These are phyloP conservation scores for Tipula helvola DNA, from an alignment of 2,888 invertebrate genomes.

Conservation along the genomic window DNA sequence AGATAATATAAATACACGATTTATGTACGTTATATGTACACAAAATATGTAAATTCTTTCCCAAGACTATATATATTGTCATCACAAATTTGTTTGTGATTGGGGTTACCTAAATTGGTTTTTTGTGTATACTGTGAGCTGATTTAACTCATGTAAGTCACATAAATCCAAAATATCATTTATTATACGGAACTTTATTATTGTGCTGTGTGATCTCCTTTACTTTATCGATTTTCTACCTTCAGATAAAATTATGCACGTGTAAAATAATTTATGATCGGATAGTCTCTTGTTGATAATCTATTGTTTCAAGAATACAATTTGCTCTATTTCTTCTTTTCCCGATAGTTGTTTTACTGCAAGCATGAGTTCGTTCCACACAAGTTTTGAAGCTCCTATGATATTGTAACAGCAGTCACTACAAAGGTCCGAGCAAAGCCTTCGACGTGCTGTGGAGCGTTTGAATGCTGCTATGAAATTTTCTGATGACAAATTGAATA, in stretches of 20 bases:
- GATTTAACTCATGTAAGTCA: background rate
- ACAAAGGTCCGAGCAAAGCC: too few species aligned
- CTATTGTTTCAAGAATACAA: too few species aligned
- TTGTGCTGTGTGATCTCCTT: background rate
- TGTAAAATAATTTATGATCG: background rate
- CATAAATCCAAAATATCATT: background rate
- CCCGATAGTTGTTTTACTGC: too few species aligned
- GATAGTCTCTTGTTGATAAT: too few species aligned
- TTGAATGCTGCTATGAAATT: too few species aligned
- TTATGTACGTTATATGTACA: background rate
- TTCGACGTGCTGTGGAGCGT: too few species aligned
- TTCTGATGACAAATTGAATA: too few species aligned
- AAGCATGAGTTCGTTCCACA: too few species aligned
- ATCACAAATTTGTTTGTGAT: background rate
- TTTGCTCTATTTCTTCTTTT: too few species aligned
- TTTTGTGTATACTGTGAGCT: background rate
- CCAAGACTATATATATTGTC: background rate
- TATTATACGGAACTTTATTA: background rate
- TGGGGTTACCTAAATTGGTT: background rate
- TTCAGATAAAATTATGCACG: background rate
- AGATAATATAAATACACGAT: background rate
- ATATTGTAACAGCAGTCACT: too few species aligned
- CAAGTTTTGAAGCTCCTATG: too few species aligned
- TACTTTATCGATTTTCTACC: background rate
- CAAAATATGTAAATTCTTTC: background rate